phyloP scores from a whole-genome alignment of 2,888 invertebrate species.

The Argynnis bischoffii region DNA sequence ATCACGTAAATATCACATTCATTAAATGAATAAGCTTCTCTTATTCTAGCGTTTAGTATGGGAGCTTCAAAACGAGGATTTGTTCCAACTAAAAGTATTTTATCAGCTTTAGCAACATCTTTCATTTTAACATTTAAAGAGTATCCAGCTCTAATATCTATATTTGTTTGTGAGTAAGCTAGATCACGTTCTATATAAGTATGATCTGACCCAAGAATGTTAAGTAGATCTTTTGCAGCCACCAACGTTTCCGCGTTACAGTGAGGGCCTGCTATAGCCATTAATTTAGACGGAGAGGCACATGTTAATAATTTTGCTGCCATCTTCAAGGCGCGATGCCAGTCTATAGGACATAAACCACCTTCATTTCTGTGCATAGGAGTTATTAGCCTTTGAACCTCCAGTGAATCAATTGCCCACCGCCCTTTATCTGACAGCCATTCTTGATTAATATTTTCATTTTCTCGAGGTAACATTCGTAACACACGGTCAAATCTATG shows the following conservation, averaged over 20 bases:
- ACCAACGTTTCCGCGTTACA: slow-evolving; percentile 71
- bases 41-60: slow-evolving; percentile 94
- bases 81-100: slow-evolving; percentile 95
- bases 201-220: slow-evolving; percentile 63
- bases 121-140: slow-evolving; percentile 85
- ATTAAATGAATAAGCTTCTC: slow-evolving; percentile 95
- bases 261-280: slow-evolving; percentile 68
- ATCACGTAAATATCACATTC: slow-evolving; percentile 93
- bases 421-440: slow-evolving; percentile 99
- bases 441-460: slow-evolving; percentile 91
- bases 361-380: slow-evolving; percentile 92
- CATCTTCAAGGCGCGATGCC: slow-evolving; percentile 94
- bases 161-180: slow-evolving; percentile 46
- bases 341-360: slow-evolving; percentile 90
- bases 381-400: slow-evolving; percentile 94
- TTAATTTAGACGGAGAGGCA: slow-evolving; percentile 80
- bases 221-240: slow-evolving; percentile 67
- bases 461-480: slow-evolving; percentile 67
- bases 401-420: slow-evolving; percentile 98
- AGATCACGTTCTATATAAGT: slow-evolving; percentile 62
- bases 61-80: slow-evolving; percentile 99
- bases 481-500: slow-evolving; percentile 64
- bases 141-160: slow-evolving; percentile 67
- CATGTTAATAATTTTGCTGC: slow-evolving; percentile 84
- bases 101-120: slow-evolving; percentile 88